Percentiles rank a stretch among this genome's conserved stretches.
Evolutionary conservation across 1,140 invertebrate species (phyloP).

Genomic region (Acyrthosiphon pisum): DNA sequence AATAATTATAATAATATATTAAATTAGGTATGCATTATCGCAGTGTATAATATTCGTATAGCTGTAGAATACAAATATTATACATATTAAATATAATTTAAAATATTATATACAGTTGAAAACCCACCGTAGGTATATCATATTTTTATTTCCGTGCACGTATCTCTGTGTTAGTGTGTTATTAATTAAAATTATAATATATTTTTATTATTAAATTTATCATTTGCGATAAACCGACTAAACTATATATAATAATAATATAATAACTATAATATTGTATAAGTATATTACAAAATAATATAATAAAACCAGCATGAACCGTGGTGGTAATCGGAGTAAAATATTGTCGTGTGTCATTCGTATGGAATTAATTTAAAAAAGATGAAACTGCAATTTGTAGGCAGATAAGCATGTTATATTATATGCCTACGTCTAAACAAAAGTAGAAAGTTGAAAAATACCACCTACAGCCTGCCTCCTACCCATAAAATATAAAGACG

Average conservation of each 20-base stretch:
- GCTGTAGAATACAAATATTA: neutral
- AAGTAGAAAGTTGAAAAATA: slow-evolving; percentile 18
- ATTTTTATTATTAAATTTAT: neutral
- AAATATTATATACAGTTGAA: neutral
- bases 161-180: neutral
- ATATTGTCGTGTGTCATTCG: neutral
- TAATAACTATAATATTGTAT: neutral
- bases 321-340: neutral
- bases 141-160: slow-evolving; percentile 1
- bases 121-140: neutral
- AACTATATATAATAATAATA: too few relatives aligned
- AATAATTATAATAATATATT: neutral
- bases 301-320: neutral
- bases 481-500: neutral
- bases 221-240: neutral
- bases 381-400: slow-evolving; percentile 10
- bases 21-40: neutral
- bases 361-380: neutral
- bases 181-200: neutral
- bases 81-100: neutral
- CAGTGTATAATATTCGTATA: neutral
- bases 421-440: neutral
- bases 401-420: neutral
- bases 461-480: neutral
- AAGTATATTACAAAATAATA: neutral